Evolutionary conservation across 2,113 vertebrate genomes (phyloP), one percentile per base, ranked within the genome.

Genomic region (Phasianus colchicus): DNA sequence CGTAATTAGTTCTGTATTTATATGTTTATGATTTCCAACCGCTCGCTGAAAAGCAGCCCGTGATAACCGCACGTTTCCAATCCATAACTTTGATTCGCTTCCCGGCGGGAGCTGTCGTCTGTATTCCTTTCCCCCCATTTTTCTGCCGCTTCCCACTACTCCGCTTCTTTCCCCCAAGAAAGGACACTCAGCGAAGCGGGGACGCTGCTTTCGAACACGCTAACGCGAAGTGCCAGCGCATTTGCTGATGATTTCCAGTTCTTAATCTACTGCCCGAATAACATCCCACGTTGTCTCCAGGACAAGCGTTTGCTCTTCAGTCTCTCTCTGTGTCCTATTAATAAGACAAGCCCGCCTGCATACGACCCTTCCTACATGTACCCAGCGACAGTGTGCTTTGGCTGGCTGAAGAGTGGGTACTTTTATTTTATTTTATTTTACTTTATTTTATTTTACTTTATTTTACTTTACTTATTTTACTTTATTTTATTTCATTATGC

Each of bases 251-350:
- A 42, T 86, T 79, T 60, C n/a, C 60, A 52, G 48, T 67, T 55
- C 45, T 86, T 66, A 70, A 65, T 66, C 48, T 43, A 1, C 63
- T 89, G 61, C 54, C 65, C 67, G 29, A 48, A 34, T 76, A 73
- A 85, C 48, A 69, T 42, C 50, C 66, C 78, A 63, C 71, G 48
- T 60, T 91, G 60, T 42, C 78, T 70, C 54, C 72, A 15, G 67
- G 71, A 72, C 67, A 85, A 40, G 64, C 36, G 25, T 63, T 83
- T 85, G 71, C 55, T 93, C 73, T 82, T 50, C 21, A 47, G 27
- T 69, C 73, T 86, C 54, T 85, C 80, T 89, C 72, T 50, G 64
- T 77, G 69, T 88, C 91, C 73, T 88, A 40, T 83, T 83, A 88
- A 91, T 69, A 88, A 75, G 60, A 91, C 72, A 90, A 88, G 86